Conservation (phyloP, 2,113 vertebrate genomes). For the Sprattus sprattus region DNA sequence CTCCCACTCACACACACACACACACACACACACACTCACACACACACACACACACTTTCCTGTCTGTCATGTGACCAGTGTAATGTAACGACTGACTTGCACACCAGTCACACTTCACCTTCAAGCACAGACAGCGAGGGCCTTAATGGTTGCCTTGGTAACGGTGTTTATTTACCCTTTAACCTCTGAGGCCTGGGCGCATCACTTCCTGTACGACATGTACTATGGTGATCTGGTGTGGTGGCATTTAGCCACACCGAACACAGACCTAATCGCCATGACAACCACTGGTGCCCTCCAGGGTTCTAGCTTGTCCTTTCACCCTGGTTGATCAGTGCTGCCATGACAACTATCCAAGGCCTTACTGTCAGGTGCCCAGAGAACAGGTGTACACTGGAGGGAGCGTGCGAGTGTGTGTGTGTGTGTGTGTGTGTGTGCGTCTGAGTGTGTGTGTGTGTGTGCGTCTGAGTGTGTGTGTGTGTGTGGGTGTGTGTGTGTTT, state of each 20-base stretch:
- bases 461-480: neutral
- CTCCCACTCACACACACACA: neutral
- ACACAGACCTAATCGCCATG: neutral
- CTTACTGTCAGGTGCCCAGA: neutral
- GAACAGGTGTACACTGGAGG: neutral
- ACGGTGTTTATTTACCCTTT: neutral
- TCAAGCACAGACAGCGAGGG: constrained; percentile 6
- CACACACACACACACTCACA: neutral
- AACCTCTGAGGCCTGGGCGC: neutral
- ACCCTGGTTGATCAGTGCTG: neutral
- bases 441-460: neutral
- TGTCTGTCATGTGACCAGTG: constrained; percentile 1
- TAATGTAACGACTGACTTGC: neutral
- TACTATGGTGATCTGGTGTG: neutral
- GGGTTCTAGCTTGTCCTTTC: neutral
- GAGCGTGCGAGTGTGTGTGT: neutral
- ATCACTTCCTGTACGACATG: neutral
- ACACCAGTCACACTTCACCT: neutral
- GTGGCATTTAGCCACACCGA: neutral
- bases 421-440: neutral
- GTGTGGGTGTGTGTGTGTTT: neutral
- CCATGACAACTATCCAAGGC: neutral
- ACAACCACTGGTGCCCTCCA: neutral
- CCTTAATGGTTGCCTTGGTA: neutral
- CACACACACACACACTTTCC: neutral